phyloP scores from a whole-genome alignment of 2,797 vertebrate species.

The Zonotrichia albicollis region DNA sequence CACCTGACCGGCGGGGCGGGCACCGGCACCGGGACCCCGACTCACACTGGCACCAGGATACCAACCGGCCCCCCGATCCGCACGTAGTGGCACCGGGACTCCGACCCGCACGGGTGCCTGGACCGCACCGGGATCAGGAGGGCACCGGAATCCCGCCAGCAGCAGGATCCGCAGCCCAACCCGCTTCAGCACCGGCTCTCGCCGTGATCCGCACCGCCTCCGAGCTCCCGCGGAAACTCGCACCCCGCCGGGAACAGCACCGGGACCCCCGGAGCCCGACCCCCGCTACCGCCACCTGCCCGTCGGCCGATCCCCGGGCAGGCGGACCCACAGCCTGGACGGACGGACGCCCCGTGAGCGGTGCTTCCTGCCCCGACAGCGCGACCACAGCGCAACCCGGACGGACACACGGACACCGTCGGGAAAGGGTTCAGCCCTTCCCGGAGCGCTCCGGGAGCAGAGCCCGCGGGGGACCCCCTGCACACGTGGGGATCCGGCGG shows the following conservation, averaged over 20 bases:
- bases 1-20: constrained; percentile 69
- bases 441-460: background rate
- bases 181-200: background rate
- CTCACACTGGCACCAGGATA: background rate
- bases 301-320: background rate
- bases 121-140: background rate
- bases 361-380: background rate
- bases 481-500: background rate
- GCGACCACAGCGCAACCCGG: background rate
- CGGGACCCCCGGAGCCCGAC: background rate
- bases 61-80: background rate
- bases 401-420: background rate
- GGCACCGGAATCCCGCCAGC: background rate
- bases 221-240: background rate
- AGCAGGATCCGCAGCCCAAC: background rate
- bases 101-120: background rate
- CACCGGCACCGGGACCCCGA: background rate
- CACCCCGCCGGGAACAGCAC: background rate
- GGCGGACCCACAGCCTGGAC: background rate
- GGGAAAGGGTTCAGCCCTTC: background rate
- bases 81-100: background rate
- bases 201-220: background rate
- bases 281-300: background rate
- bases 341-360: background rate
- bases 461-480: background rate